These are phyloP conservation scores for Drosophila tropicalis DNA, from an alignment of 1,140 invertebrate species.

Conservation along the genomic window DNA sequence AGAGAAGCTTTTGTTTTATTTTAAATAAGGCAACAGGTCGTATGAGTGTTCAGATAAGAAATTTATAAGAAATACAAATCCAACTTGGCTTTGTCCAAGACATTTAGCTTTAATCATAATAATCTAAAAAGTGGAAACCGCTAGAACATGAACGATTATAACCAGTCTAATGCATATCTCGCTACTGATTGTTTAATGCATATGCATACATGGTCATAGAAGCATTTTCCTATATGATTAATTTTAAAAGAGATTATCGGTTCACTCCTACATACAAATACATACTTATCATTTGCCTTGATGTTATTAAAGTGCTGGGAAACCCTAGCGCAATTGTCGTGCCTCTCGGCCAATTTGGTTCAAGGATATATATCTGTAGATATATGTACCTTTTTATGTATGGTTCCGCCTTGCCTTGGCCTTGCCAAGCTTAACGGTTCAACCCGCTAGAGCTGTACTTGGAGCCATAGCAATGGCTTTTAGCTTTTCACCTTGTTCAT, in stretches of 20 bases:
- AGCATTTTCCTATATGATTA: conserved; percentile 54
- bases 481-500: conserved; percentile 8
- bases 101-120: background rate
- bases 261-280: conserved; percentile 3
- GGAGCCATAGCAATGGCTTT: conserved; percentile 17
- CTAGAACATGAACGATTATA: background rate
- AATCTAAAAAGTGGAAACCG: background rate
- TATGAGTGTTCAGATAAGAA: background rate
- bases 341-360: conserved; percentile 24
- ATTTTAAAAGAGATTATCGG: conserved; percentile 28
- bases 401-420: conserved; percentile 25
- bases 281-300: background rate
- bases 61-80: too few relatives aligned
- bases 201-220: conserved; percentile 7
- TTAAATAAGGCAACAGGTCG: background rate
- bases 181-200: background rate
- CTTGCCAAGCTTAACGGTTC: background rate
- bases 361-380: conserved; percentile 31
- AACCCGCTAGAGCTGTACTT: conserved; percentile 18
- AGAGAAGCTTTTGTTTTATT: too few relatives aligned
- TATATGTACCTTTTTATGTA: background rate
- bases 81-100: too few relatives aligned
- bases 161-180: background rate
- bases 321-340: background rate
- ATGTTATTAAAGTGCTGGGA: background rate